Evolutionary conservation across 1,140 invertebrate species (phyloP).

Genomic region (Drosophila sproati): DNA sequence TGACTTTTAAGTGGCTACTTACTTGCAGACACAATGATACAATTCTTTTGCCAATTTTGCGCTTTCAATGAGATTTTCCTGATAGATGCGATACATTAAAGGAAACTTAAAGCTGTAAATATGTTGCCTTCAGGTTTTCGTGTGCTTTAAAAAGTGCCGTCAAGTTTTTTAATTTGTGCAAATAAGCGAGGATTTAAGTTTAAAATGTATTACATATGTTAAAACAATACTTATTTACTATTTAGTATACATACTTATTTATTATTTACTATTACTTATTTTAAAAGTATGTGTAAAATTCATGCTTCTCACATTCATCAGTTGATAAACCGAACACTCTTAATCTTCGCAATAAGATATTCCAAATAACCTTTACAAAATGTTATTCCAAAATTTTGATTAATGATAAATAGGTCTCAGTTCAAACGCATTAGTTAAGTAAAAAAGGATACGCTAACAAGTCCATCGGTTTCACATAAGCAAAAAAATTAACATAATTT

Average conservation of each 20-base stretch:
- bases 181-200: too few relatives aligned
- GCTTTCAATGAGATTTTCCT: neutral
- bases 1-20: slow-evolving; percentile 8
- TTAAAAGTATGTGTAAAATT: too few relatives aligned
- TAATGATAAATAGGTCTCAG: neutral
- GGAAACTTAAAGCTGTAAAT: neutral
- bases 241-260: too few relatives aligned
- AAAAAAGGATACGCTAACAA: neutral
- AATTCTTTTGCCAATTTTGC: neutral
- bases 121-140: too few relatives aligned
- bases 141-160: too few relatives aligned
- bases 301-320: neutral
- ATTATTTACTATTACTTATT: too few relatives aligned
- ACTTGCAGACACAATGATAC: slow-evolving; percentile 1
- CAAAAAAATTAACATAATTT: slow-evolving; percentile 29
- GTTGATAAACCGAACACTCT: too few relatives aligned
- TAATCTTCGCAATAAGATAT: neutral
- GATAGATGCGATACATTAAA: too few relatives aligned
- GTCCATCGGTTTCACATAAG: neutral
- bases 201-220: too few relatives aligned
- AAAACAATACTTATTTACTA: too few relatives aligned
- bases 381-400: slow-evolving; percentile 1
- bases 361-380: neutral
- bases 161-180: too few relatives aligned
- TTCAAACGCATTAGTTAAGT: neutral